Evolutionary conservation across 2,797 vertebrate species (phyloP), one percentile per base, ranked within the genome.

Genomic region (Anolis apletophallus): DNA sequence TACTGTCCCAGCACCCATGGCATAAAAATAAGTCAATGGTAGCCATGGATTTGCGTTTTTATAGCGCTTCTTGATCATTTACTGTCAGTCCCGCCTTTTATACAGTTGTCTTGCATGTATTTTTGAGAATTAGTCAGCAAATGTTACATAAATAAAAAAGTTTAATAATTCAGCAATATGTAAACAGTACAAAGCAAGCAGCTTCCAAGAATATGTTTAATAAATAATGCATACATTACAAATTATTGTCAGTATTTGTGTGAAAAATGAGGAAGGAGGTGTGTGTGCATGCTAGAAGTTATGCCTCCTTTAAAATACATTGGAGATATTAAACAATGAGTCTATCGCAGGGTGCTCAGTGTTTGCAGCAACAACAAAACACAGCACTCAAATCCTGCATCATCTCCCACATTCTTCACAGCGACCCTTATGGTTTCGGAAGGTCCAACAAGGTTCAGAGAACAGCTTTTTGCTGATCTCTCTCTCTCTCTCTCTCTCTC

Each of bases 171-270:
- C 87, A 91, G 54, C 78, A 80, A 46, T 88, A 10, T 74, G 81
- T 86, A 83, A 89, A 67, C 81, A 74, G 36, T 80, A 59, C 73
- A 59, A 74, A 85, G 61, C 72, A 34, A 82, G 73, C 74, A 88
- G 83, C 85, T 82, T 94, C 11, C 68, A 50, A 89, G 40, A 83
- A 81, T 72, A 68, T 89, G 68, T 82, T 73, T 82, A 85, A 91
- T 91, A 93, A 93, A 94, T 91, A 91, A 91, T 91, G 83, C 80
- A 87, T 88, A 80, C 64, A 3, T 92, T 93, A 90, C 73, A 90
- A 91, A 86, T 79, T 69, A n/a, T 3, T 76, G 59, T 34, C 34
- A 55, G 17, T 91, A 74, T 90, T 86, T 93, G 86, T 92, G 77
- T 90, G 90, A 69, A 67, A 86, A 83, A 36, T 32, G 16, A 84